Base-by-base conservation (phyloP, 2,113 vertebrate species). In the Potamarius usumacintae region DNA sequence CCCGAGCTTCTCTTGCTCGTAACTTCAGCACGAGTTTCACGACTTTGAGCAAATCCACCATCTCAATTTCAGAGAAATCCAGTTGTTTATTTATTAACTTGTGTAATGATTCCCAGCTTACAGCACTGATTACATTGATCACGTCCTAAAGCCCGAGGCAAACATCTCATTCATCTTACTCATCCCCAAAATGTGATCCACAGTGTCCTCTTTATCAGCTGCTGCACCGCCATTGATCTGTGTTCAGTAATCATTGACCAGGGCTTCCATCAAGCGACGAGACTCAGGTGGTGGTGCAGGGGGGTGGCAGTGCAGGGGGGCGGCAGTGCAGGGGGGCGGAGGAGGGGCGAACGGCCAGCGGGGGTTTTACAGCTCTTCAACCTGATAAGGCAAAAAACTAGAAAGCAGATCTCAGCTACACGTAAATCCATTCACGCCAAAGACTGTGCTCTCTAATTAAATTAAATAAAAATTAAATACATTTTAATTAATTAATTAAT, bases 221-320 rank as follows among this genome's bases (percentile, higher is more conserved):
- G 89, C 88, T 87, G 86, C 48, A 79, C 67, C 82, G n/a, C 52
- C 87, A 94, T 93, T 92, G 92, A 94, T 94, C 91, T 90, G 50
- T 90, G 90, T 91, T 87, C 92, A 92, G 92, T 91, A 93, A 93
- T 90, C 84, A 94, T 91, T 93, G 92, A 93, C 90, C 90, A 72
- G 90, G 82, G 89, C 89, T 50, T 86, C 69, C 83, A 52, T 86
- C 82, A 82, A 84, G 87, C 6, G 5, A 30, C n/a, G 89, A 8
- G 52, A 83, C 77, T n/a, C 62, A 87, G 86, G 84, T 52, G 4
- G 22, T 48, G 77, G 42, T 42, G 42, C 42, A 53, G 10, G 52
- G 52, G 10, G 10, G 52, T 0, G 69, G 69, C 2, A 17, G 34
- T 20, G 71, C 42, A 58, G 42, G 84, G 90, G 52, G 88, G 87